A percentile compares a stretch with the other conserved stretches of the same genome.
Evolutionary conservation across 2,797 vertebrate species (phyloP).

Genomic region (Malacoraja senta): DNA sequence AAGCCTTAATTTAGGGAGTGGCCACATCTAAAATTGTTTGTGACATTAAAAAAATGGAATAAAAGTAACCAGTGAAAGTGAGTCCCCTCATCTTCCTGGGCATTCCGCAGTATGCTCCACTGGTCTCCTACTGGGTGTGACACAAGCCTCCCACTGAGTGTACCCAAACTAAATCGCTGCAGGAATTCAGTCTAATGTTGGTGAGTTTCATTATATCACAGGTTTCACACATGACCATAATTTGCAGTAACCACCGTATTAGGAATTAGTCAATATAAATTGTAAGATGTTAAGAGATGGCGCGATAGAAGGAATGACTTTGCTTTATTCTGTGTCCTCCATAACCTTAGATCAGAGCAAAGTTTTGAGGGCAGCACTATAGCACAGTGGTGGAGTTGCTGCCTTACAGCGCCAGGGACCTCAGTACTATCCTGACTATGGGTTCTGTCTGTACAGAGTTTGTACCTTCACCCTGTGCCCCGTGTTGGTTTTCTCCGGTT

Average conservation of each 20-base stretch:
- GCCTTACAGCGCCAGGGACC: too few relatives aligned
- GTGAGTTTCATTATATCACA: not conserved
- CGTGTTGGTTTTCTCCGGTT: too few relatives aligned
- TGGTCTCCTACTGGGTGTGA: not conserved
- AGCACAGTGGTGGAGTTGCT: too few relatives aligned
- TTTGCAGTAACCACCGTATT: not conserved
- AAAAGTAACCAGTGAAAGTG: not conserved
- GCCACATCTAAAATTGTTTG: not conserved
- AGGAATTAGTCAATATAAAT: not conserved
- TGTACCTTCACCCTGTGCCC: too few relatives aligned
- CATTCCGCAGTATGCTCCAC: not conserved
- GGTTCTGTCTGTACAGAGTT: too few relatives aligned
- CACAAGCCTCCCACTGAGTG: not conserved
- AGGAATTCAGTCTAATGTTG: not conserved
- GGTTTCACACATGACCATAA: not conserved
- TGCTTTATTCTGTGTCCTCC: not conserved
- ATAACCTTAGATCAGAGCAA: not conserved
- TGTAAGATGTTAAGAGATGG: not conserved
- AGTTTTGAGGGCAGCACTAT: too few relatives aligned
- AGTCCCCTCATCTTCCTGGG: not conserved
- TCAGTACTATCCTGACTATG: too few relatives aligned
- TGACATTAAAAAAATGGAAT: not conserved
- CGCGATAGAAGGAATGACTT: not conserved
- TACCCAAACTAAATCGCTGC: not conserved
- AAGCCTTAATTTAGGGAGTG: not conserved